Evolutionary conservation across 1,140 invertebrate genomes (phyloP), one percentile per base, ranked within the genome.

Genomic region (Euborellia annulipes): DNA sequence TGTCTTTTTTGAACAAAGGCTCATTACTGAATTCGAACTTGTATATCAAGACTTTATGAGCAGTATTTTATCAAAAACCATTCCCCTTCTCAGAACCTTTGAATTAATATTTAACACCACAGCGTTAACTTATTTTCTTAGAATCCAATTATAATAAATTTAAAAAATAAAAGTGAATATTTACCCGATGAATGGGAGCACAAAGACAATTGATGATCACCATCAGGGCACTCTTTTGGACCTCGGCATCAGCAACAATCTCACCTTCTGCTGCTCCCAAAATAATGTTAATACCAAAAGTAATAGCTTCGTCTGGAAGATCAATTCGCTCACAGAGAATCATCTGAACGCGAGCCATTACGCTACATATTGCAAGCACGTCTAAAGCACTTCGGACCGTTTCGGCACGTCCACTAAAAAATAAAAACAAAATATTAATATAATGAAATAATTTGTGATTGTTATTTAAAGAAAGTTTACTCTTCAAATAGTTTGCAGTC

Each of bases 141-240:
- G n/a, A n/a, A n/a, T n/a, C n/a, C n/a, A n/a, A n/a, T n/a, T n/a
- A n/a, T n/a, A n/a, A n/a, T n/a, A n/a, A n/a, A n/a, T n/a, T n/a
- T n/a, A 41, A 48, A 53, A 22, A 42, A 27, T 27, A 43, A 17
- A 16, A 48, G 19, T 21, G 11, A 36, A 27, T 45, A 59, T 62
- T 65, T 67, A 86, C 84, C 60, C 85, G 73, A 48, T 82, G 74
- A 14, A 88, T 75, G 0, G 91, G 89, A 11, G 86, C 86, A 66
- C 90, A 95, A 3, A 94, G 86, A 65, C 88, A 92, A 60, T 93
- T 94, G 37, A 89, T 82, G 20, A 96, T 71, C 8, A 91, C 80
- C 52, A 81, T 76, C 0, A 96, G 65, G 0, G 91, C 90, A 0
- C 90, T 81, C 57, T 86, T 84, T 58, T 93, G 83, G 0, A 95